A percentile compares a stretch with the other conserved stretches of the same genome.
These are phyloP conservation scores for Myioborus melanocephalus DNA, from an alignment of 2,797 vertebrate species.

Conservation along the genomic window DNA sequence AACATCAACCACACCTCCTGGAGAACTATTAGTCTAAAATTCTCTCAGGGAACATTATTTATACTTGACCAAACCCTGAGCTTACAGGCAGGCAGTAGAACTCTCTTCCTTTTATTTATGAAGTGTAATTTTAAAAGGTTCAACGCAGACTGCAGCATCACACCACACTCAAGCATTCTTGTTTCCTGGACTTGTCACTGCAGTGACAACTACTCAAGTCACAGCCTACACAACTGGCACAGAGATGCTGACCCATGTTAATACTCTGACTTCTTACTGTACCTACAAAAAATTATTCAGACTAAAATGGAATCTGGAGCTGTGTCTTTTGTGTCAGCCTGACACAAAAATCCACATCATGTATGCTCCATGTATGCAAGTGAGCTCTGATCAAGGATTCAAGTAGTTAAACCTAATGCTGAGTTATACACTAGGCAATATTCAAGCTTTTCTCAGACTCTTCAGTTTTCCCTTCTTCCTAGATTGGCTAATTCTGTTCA, in stretches of 20 bases:
- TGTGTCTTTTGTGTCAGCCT: not conserved
- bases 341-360: not conserved
- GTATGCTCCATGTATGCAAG: not conserved
- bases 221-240: not conserved
- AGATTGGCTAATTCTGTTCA: not conserved
- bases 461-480: not conserved
- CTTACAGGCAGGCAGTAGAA: not conserved
- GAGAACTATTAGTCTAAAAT: not conserved
- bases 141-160: not conserved
- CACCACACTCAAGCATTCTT: not conserved
- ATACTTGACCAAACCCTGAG: not conserved
- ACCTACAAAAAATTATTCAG: not conserved
- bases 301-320: not conserved
- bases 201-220: not conserved
- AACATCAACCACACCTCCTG: not conserved
- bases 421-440: not conserved
- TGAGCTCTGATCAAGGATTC: not conserved
- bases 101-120: not conserved
- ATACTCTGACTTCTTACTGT: not conserved
- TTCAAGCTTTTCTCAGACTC: not conserved
- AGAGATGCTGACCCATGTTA: not conserved
- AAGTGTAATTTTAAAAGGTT: not conserved
- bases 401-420: not conserved
- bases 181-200: not conserved
- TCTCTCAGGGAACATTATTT: not conserved